These are phyloP conservation scores for Polymixis lichenea DNA, from an alignment of 2,888 invertebrate genomes.

Conservation along the genomic window DNA sequence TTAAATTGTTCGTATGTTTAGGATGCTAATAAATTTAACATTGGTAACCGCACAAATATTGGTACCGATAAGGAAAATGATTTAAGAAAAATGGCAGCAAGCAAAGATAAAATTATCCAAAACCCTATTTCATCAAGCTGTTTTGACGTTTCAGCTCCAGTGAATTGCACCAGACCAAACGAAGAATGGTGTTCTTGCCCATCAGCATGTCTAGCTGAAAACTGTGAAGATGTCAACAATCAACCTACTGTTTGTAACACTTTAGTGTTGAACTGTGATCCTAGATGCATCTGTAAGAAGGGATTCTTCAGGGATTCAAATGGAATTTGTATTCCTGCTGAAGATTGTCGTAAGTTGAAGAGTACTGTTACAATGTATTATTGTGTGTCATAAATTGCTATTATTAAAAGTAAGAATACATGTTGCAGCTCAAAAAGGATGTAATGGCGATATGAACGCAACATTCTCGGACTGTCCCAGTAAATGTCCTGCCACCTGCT, in stretches of 20 bases:
- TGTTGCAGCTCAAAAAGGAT: neutral
- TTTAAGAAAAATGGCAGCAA: neutral
- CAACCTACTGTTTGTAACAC: constrained; percentile 69
- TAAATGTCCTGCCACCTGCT: too few species aligned
- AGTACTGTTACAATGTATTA: neutral
- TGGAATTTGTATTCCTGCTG: constrained; percentile 23
- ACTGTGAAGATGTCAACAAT: constrained; percentile 68
- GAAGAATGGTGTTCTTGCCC: constrained; percentile 74
- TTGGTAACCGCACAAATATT: neutral
- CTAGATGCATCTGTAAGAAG: constrained; percentile 72
- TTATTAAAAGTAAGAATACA: neutral
- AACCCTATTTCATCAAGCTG: too few species aligned
- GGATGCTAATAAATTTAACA: neutral
- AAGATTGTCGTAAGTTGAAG: constrained; percentile 41
- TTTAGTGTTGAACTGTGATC: constrained; percentile 72
- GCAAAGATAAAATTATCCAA: neutral
- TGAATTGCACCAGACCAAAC: constrained; percentile 71
- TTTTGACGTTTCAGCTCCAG: constrained; percentile 65
- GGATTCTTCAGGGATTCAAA: constrained; percentile 67
- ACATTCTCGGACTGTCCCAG: too few species aligned
- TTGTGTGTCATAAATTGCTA: neutral
- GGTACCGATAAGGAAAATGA: neutral
- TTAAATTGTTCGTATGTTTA: neutral
- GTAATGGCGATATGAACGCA: too few species aligned
- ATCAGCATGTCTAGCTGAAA: constrained; percentile 68